Evolutionary conservation across 2,113 vertebrate genomes (phyloP).

Genomic region (Trochalopteron elliotii): DNA sequence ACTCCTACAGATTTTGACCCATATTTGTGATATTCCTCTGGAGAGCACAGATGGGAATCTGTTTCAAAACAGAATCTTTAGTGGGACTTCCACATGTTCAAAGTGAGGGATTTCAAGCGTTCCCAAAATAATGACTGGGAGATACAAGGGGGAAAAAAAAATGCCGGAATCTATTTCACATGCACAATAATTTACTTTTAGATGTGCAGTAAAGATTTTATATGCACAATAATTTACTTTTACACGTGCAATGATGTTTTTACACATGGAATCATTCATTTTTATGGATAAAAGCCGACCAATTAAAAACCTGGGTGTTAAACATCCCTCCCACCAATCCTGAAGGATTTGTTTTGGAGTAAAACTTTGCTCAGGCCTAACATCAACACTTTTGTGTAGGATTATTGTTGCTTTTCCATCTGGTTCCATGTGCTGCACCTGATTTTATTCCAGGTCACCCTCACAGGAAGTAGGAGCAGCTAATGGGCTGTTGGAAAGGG

Average conservation of each 20-base stretch:
- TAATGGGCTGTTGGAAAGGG: background rate
- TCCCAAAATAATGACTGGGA: slow-evolving; percentile 39
- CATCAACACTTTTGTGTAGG: background rate
- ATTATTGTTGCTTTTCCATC: background rate
- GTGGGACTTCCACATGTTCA: background rate
- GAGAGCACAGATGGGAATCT: background rate
- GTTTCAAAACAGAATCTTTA: background rate
- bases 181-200: slow-evolving; percentile 68
- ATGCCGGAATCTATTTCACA: slow-evolving; percentile 34
- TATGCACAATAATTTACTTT: slow-evolving; percentile 66
- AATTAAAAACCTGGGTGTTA: background rate
- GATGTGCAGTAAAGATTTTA: slow-evolving; percentile 69
- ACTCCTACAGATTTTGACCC: rapidly evolving
- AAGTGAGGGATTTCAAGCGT: background rate
- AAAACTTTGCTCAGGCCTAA: background rate
- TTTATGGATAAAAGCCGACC: slow-evolving; percentile 43
- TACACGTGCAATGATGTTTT: slow-evolving; percentile 54
- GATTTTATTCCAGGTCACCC: background rate
- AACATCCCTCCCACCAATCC: background rate
- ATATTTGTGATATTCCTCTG: background rate
- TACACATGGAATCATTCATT: slow-evolving; percentile 35
- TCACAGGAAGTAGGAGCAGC: rapidly evolving
- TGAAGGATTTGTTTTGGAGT: background rate
- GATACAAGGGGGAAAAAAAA: background rate
- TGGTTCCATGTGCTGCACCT: background rate